Evolutionary conservation across 2,888 invertebrate genomes (phyloP).

Genomic region (Acleris cristana): DNA sequence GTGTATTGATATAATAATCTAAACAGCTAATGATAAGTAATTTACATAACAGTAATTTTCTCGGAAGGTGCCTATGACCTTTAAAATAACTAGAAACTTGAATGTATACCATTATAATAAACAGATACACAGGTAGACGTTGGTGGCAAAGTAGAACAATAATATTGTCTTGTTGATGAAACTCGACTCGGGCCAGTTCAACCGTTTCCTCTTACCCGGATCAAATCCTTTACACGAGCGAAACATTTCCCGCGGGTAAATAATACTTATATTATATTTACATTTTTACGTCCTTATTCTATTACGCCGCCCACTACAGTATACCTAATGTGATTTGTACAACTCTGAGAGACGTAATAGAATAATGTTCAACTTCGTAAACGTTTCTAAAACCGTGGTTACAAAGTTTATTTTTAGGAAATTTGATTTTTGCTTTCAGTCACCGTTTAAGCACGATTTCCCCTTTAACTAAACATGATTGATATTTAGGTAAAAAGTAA

Average conservation of each 20-base stretch:
- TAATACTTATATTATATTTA: conserved; percentile 11
- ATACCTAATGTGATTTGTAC: conserved; percentile 45
- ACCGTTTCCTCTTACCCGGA: not conserved
- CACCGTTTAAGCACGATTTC: conserved; percentile 18
- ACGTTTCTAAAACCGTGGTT: conserved; percentile 55
- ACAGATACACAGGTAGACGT: no score
- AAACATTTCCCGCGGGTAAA: conserved; percentile 6
- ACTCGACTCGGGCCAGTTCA: not conserved
- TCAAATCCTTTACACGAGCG: conserved; percentile 10
- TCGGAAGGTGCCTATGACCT: not conserved
- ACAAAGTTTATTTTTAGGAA: conserved; percentile 52
- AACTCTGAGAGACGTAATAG: conserved; percentile 55
- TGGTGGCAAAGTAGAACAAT: conserved; percentile 12
- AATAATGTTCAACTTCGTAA: conserved; percentile 56
- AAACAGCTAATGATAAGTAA: no score
- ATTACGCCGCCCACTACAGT: conserved; percentile 42
- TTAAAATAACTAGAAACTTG: conserved; percentile 1
- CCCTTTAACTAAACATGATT: not conserved
- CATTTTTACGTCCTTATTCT: conserved; percentile 30
- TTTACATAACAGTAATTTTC: no score
- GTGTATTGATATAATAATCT: no score
- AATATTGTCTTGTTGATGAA: conserved; percentile 9
- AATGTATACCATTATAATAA: not conserved
- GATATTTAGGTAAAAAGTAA: not conserved
- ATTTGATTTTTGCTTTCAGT: conserved; percentile 53